Conservation (phyloP, 1,140 invertebrate genomes). For the Diabrotica virgifera region DNA sequence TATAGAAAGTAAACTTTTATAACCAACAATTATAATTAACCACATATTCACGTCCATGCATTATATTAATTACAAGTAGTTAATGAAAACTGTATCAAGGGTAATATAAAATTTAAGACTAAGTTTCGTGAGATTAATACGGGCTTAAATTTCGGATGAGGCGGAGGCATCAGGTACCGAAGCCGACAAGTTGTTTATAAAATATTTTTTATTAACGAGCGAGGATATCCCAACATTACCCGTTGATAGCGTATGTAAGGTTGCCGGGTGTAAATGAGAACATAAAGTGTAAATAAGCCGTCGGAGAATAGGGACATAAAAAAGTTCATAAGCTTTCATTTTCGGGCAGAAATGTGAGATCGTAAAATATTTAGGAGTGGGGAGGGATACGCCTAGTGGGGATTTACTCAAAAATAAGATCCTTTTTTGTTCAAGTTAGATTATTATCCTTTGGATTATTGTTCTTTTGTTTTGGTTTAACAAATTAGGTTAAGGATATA, state of each 20-base stretch:
- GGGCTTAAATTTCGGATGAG: too few species aligned
- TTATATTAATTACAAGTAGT: too few species aligned
- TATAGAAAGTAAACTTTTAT: too few species aligned
- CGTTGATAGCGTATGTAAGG: background rate
- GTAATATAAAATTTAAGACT: too few species aligned
- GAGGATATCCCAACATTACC: background rate
- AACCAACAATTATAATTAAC: too few species aligned
- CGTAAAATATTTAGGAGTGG: slow-evolving; percentile 1
- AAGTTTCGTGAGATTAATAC: too few species aligned
- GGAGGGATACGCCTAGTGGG: background rate
- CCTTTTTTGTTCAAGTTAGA: background rate
- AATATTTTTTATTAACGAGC: slow-evolving; percentile 1
- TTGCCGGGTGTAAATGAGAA: background rate
- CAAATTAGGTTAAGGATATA: too few species aligned
- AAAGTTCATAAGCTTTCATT: slow-evolving; percentile 3
- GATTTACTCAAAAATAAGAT: background rate
- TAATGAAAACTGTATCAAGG: too few species aligned
- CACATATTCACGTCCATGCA: too few species aligned
- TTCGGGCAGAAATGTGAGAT: background rate
- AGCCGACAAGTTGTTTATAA: background rate
- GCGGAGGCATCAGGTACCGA: too few species aligned
- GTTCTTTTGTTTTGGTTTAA: too few species aligned
- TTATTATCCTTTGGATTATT: too few species aligned
- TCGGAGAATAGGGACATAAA: background rate
- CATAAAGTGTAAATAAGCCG: slow-evolving; percentile 2